phyloP scores from a whole-genome alignment of 2,888 invertebrate species.

The Blastobasis lacticolella region DNA sequence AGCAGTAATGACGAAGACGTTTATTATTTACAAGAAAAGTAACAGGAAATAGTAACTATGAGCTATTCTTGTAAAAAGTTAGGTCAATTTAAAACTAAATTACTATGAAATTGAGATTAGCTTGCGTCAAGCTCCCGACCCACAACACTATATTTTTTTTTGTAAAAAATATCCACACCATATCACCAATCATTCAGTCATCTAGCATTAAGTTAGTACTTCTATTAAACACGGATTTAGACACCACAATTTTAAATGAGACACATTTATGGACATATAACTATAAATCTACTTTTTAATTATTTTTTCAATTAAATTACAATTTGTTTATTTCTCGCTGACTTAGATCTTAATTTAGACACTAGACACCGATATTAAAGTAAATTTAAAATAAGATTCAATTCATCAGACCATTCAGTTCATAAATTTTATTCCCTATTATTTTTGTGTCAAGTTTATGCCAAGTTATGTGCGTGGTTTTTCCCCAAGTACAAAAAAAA shows the following conservation, averaged over 20 bases:
- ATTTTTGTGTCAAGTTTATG: too few relatives aligned
- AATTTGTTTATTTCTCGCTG: conserved; percentile 49
- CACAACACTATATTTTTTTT: conserved; percentile 8
- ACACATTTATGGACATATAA: conserved; percentile 70
- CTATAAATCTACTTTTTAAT: conserved; percentile 52
- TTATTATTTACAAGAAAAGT: background rate
- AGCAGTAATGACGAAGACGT: background rate
- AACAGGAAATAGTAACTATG: background rate
- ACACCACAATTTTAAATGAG: conserved; percentile 73
- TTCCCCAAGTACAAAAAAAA: too few relatives aligned
- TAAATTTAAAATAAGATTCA: too few relatives aligned
- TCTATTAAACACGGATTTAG: conserved; percentile 62
- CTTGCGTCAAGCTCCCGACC: background rate
- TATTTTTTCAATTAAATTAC: conserved; percentile 32
- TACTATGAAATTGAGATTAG: background rate
- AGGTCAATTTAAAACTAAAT: background rate
- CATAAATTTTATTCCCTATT: too few relatives aligned
- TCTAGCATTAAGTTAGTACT: conserved; percentile 53
- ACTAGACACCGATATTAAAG: conserved; percentile 9
- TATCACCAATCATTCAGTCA: conserved; percentile 63
- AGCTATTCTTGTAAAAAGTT: too few relatives aligned
- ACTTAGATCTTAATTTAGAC: conserved; percentile 35
- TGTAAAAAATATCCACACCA: conserved; percentile 52
- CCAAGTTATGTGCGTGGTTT: too few relatives aligned
- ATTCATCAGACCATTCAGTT: too few relatives aligned